A percentile compares a stretch with the other conserved stretches of the same genome.
phyloP scores from a whole-genome alignment of 1,140 invertebrate species.

The Sinonovacula constricta region DNA sequence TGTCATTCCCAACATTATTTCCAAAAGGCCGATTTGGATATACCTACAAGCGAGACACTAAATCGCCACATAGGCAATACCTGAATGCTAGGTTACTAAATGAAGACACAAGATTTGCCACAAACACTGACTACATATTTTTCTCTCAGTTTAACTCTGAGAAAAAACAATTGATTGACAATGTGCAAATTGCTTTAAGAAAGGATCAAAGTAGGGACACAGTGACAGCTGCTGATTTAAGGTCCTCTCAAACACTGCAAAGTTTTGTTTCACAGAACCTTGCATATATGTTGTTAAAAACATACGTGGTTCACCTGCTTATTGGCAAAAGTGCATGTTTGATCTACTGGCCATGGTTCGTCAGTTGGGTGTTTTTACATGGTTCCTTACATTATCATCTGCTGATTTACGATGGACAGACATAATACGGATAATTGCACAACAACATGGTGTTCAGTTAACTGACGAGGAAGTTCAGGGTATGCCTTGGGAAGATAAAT shows the following conservation, averaged over 20 bases:
- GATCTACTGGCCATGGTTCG: constrained; percentile 19
- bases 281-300: constrained; percentile 30
- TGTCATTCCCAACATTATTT: constrained; percentile 23
- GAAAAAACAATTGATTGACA: constrained; percentile 14
- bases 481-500: constrained; percentile 17
- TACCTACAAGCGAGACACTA: not conserved
- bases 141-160: constrained; percentile 1
- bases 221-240: constrained; percentile 6
- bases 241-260: not conserved
- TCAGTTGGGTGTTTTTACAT: constrained; percentile 17
- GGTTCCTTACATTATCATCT: constrained; percentile 24
- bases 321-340: constrained; percentile 13
- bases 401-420: constrained; percentile 28
- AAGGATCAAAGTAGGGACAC: constrained; percentile 5
- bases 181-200: constrained; percentile 21
- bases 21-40: constrained; percentile 17
- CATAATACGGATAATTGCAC: constrained; percentile 15
- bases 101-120: constrained; percentile 26
- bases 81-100: constrained; percentile 16
- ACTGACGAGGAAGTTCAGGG: constrained; percentile 1
- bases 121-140: constrained; percentile 24
- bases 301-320: constrained; percentile 13
- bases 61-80: not conserved
- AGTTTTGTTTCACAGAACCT: constrained; percentile 11
- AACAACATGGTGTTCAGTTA: constrained; percentile 7